A percentile compares a stretch with the other conserved stretches of the same genome.
Evolutionary conservation across 2,888 invertebrate genomes (phyloP).

Genomic region (Leptarthrus brevirostris): DNA sequence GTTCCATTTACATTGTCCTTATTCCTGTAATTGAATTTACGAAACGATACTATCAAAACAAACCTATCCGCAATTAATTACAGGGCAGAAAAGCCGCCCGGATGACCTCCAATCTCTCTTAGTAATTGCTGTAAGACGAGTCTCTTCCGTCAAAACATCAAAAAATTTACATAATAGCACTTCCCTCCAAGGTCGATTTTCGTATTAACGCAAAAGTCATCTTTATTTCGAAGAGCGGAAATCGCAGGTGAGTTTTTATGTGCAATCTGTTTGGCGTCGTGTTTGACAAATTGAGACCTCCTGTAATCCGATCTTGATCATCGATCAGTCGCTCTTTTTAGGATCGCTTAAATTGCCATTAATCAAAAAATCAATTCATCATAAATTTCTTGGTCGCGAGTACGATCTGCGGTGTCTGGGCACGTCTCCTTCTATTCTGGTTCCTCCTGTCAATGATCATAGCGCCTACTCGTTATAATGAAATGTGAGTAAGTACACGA

Average conservation of each 20-base stretch:
- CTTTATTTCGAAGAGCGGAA: background rate
- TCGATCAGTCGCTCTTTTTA: conserved; percentile 19
- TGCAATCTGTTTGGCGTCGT: background rate
- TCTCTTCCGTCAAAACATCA: background rate
- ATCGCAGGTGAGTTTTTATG: background rate
- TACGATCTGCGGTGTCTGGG: background rate
- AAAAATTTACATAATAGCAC: background rate
- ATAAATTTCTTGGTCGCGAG: background rate
- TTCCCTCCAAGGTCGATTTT: too few species aligned
- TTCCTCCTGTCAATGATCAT: background rate
- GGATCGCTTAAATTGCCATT: conserved; percentile 18
- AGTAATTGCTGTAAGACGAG: background rate
- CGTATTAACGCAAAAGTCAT: background rate
- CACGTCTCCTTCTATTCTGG: background rate
- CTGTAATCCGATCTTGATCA: conserved; percentile 3
- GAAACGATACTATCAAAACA: too few species aligned
- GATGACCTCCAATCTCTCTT: background rate
- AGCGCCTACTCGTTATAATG: background rate
- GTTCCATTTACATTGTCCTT: too few species aligned
- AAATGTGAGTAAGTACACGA: background rate
- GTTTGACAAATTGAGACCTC: conserved; percentile 22
- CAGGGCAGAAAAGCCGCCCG: background rate
- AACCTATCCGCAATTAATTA: too few species aligned
- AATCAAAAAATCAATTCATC: conserved; percentile 22
- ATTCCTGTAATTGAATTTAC: too few species aligned